Conservation (phyloP, 2,797 vertebrate species). For the Anguilla anguilla region DNA sequence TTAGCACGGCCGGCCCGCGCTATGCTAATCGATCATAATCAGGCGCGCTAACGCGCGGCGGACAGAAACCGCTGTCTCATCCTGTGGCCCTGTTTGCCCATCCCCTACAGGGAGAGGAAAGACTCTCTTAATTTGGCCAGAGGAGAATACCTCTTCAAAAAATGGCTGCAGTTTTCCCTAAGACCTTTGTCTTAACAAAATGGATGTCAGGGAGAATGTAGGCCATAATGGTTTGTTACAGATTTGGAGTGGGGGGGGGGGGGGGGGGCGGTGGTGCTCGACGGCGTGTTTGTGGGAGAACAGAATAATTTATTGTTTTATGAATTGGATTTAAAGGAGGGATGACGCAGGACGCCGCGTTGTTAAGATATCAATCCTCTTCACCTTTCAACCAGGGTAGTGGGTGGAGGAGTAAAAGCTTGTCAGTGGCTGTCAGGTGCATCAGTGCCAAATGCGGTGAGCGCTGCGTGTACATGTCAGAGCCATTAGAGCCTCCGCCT, state of each 20-base stretch:
- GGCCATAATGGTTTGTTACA: not conserved
- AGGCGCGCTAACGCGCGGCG: conserved; percentile 55
- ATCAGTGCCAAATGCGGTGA: not conserved
- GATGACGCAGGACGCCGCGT: not conserved
- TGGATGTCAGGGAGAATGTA: not conserved
- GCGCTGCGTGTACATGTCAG: not conserved
- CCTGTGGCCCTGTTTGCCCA: conserved; percentile 52
- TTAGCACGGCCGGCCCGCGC: conserved; percentile 30
- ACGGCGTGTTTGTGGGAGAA: not conserved
- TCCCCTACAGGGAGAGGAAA: conserved; percentile 41
- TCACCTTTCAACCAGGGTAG: not conserved
- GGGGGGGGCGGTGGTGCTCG: not conserved
- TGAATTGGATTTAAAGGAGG: not conserved
- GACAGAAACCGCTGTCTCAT: conserved; percentile 55
- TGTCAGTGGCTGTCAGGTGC: not conserved
- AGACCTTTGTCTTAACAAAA: conserved; percentile 10
- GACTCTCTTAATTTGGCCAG: conserved; percentile 21
- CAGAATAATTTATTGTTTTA: not conserved
- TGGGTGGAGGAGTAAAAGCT: not conserved
- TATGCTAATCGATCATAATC: conserved; percentile 59
- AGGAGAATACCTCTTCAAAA: conserved; percentile 27
- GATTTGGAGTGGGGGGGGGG: too few relatives aligned
- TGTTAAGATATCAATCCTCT: not conserved
- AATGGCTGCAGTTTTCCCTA: conserved; percentile 36
- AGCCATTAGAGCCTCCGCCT: not conserved